phyloP scores from a whole-genome alignment of 2,797 vertebrate genomes.

The Gallinago solitaria region DNA sequence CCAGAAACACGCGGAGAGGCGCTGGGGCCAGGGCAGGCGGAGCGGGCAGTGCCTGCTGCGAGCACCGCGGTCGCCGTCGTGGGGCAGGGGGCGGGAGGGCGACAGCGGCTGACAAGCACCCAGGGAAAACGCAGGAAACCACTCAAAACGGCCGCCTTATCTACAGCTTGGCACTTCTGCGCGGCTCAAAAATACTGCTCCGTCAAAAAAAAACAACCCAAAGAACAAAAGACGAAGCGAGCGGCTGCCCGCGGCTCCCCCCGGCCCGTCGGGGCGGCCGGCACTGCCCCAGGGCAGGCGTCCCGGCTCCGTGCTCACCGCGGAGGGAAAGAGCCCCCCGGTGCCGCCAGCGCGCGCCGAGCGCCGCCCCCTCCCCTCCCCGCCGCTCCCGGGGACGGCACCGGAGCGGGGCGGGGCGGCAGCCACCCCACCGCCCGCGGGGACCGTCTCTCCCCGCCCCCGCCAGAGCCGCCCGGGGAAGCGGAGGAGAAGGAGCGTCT shows the following conservation, averaged over 20 bases:
- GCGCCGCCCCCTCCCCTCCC: not conserved
- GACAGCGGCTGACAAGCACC: not conserved
- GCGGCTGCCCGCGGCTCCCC: not conserved
- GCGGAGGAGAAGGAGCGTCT: not conserved
- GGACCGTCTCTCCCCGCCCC: not conserved
- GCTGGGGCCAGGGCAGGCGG: rapidly evolving
- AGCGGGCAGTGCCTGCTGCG: rapidly evolving
- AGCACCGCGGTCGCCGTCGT: no score
- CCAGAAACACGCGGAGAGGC: rapidly evolving
- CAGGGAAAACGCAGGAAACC: not conserved
- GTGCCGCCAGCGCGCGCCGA: not conserved
- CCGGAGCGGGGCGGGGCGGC: not conserved
- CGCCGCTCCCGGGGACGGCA: not conserved
- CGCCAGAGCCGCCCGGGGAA: constrained; percentile 10
- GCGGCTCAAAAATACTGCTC: no score
- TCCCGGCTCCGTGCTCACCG: not conserved
- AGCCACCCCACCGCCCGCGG: not conserved
- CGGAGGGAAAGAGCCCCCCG: rapidly evolving
- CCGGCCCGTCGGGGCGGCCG: not conserved
- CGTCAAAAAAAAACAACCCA: not conserved
- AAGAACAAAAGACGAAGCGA: not conserved
- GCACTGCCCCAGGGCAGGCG: not conserved
- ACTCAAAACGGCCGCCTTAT: not conserved
- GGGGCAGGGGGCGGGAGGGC: not conserved
- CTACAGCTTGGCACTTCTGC: not conserved